Evolutionary conservation across 2,113 vertebrate species (phyloP).

Genomic region (Channa argus): DNA sequence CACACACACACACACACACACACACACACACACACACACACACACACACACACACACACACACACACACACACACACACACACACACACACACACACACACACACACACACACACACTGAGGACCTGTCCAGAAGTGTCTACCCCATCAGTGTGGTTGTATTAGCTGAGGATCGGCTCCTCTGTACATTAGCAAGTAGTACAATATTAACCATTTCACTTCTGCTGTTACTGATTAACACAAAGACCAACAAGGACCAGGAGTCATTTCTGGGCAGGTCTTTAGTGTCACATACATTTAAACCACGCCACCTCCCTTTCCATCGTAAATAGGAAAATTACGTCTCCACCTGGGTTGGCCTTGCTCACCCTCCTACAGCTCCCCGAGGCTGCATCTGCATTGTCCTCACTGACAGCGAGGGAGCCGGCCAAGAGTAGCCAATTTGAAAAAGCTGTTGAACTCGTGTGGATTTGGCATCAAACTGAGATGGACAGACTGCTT

Average conservation of each 20-base stretch:
- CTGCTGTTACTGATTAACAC: slow-evolving; percentile 23
- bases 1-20: slow-evolving; percentile 16
- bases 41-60: slow-evolving; percentile 20
- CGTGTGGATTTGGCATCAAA: not conserved
- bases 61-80: slow-evolving; percentile 14
- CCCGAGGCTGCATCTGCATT: slow-evolving; percentile 8
- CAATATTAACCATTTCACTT: slow-evolving; percentile 35
- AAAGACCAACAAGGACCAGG: not conserved
- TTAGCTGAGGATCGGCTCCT: slow-evolving; percentile 35
- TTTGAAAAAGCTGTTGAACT: slow-evolving; percentile 36
- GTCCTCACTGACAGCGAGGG: slow-evolving; percentile 26
- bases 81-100: slow-evolving; percentile 22
- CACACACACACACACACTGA: slow-evolving; percentile 23
- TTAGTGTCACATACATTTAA: slow-evolving; percentile 9
- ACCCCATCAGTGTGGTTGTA: slow-evolving; percentile 15
- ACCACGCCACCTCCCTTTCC: slow-evolving; percentile 28
- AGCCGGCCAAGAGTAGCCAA: slow-evolving; percentile 27
- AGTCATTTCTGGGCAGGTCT: slow-evolving; percentile 27
- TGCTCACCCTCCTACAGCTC: not conserved
- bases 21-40: slow-evolving; percentile 12
- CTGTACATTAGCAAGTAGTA: slow-evolving; percentile 13
- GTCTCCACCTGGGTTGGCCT: slow-evolving; percentile 41
- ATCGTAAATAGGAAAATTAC: slow-evolving; percentile 44
- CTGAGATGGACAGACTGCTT: not conserved
- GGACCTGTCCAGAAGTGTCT: slow-evolving; percentile 33